phyloP scores from a whole-genome alignment of 2,797 vertebrate genomes.

The Sardinella longiceps region DNA sequence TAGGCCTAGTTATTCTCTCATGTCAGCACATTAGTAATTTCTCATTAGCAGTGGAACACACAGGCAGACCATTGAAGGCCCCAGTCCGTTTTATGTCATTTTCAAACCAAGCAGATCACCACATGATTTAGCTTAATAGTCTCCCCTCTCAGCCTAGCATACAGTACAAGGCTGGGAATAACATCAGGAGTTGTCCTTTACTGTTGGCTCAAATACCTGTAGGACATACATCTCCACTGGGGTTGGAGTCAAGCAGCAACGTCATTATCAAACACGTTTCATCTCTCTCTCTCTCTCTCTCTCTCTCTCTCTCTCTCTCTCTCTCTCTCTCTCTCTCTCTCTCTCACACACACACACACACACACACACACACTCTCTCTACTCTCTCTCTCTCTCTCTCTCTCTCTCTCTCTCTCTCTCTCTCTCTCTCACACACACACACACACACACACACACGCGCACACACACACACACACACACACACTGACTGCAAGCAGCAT shows the following conservation, averaged over 20 bases:
- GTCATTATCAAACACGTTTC: neutral
- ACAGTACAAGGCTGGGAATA: neutral
- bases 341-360: neutral
- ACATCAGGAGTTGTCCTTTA: neutral
- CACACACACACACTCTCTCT: slow-evolving; percentile 20
- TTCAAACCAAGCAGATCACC: neutral
- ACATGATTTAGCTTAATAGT: neutral
- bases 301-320: neutral
- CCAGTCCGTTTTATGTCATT: neutral
- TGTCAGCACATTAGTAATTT: neutral
- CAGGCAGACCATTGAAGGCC: neutral
- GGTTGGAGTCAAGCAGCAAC: neutral
- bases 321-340: neutral
- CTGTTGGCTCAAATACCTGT: neutral
- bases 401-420: neutral
- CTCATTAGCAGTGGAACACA: neutral
- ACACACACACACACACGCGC: neutral
- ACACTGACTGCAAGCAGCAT: slow-evolving; percentile 30
- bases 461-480: slow-evolving; percentile 13
- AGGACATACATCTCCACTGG: neutral
- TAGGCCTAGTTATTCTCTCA: slow-evolving; percentile 6
- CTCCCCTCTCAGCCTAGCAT: neutral
- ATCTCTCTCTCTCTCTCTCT: slow-evolving; percentile 1
- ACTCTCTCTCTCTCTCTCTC: neutral
- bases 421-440: neutral